Evolutionary conservation across 1,140 invertebrate genomes (phyloP), one percentile per base, ranked within the genome.

Genomic region (Eurosta solidaginis): DNA sequence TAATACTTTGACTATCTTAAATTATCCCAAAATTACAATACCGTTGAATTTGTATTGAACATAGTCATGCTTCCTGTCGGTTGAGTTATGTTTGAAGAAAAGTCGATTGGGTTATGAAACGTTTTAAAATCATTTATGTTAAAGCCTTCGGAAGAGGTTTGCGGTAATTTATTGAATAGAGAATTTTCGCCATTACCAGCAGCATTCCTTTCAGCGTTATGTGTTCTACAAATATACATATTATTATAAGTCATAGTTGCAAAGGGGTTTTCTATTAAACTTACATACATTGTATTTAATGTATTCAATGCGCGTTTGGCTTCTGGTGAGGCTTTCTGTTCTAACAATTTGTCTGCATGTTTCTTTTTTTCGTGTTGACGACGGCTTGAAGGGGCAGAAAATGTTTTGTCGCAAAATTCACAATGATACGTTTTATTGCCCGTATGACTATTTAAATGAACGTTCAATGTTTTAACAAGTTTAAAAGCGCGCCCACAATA

Each of bases 351-450:
- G n/a, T 68, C 33, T n/a, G 59, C 33, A 68, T 68, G 59, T 22
- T 40, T 40, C 40, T 68, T 68, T 33, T 68, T 68, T 68, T 68
- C 40, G 33, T 68, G 59, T 10, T 68, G 59, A 68, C 59, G 59
- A 9, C 59, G 59, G 9, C 25, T 68, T 0, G 59, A 68, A 5
- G 59, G 59, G 6, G 59, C 59, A 36, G 59, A 20, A n/a, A 68
- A 68, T 7, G 27, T 36, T 40, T 40, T 68, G 10, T 68, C 59
- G 36, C 59, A 68, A 42, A 68, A 68, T 10, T 68, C 33, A 22
- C 59, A 68, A n/a, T 29, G 33, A 22, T 68, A 68, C 14, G 17
- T 40, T 2, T 68, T 68, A 17, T 68, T 33, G 3, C 59, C 59
- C 5, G 59, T 68, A n/a, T 68, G 59, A 22, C 17, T 68, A 40